phyloP scores from a whole-genome alignment of 2,888 invertebrate genomes.

The Erebia epiphron region DNA sequence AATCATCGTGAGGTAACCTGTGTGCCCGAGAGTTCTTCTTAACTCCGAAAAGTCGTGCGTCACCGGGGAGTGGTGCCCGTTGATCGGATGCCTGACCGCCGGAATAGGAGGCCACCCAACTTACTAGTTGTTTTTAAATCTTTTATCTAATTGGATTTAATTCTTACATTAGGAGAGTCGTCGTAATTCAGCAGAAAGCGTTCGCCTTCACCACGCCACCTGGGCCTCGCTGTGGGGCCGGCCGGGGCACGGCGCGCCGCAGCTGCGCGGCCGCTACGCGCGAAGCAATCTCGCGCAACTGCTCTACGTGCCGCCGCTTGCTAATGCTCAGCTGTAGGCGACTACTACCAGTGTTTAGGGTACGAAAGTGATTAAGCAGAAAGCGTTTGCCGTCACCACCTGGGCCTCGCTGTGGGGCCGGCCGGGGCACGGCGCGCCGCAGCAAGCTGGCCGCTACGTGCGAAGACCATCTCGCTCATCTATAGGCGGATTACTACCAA shows the following conservation, averaged over 20 bases:
- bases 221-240: slow-evolving; percentile 91
- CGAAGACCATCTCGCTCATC: slow-evolving; percentile 67
- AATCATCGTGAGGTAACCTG: no score
- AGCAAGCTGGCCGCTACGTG: slow-evolving; percentile 75
- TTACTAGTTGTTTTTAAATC: neutral
- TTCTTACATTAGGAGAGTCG: slow-evolving; percentile 76
- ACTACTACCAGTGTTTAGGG: neutral
- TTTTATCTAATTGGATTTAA: neutral
- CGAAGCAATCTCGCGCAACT: slow-evolving; percentile 69
- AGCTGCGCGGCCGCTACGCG: slow-evolving; percentile 75
- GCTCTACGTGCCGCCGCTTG: slow-evolving; percentile 61
- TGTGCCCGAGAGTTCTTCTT: no score
- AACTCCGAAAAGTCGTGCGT: no score
- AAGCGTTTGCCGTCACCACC: slow-evolving; percentile 87
- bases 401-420: slow-evolving; percentile 91
- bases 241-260: slow-evolving; percentile 86
- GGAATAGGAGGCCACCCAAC: no score
- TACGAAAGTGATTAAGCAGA: slow-evolving; percentile 82
- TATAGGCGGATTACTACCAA: neutral
- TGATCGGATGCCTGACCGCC: no score
- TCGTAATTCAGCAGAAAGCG: slow-evolving; percentile 85
- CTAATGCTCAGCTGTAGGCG: slow-evolving; percentile 19
- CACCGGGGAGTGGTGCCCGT: no score
- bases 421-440: slow-evolving; percentile 86
- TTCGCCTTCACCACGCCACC: slow-evolving; percentile 87